Evolutionary conservation across 2,797 vertebrate species (phyloP).

Genomic region (Syncerus caffer): DNA sequence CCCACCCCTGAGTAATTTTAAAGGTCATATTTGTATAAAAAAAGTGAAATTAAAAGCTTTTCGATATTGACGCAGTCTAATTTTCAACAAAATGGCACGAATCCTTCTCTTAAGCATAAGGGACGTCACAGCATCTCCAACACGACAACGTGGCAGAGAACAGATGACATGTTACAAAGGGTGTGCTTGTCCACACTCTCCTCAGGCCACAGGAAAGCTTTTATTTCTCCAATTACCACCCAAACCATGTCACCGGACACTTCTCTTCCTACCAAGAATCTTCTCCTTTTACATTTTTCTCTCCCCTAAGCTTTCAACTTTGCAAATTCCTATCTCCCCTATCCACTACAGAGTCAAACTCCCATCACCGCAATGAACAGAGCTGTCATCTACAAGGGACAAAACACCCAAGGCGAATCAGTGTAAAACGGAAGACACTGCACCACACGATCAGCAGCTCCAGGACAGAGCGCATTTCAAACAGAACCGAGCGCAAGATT

Average conservation of each 20-base stretch:
- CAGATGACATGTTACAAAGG: not conserved
- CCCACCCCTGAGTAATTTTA: not conserved
- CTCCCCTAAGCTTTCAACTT: not conserved
- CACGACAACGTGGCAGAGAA: rapidly evolving
- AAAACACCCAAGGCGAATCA: not conserved
- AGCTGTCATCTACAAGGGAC: not conserved
- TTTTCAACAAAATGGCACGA: not conserved
- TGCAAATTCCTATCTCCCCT: not conserved
- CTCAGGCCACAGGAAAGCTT: not conserved
- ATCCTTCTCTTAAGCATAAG: not conserved
- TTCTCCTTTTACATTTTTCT: not conserved
- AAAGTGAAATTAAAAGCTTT: not conserved
- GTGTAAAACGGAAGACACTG: rapidly evolving
- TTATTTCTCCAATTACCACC: not conserved
- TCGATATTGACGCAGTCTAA: not conserved
- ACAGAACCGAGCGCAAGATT: rapidly evolving
- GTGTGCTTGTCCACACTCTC: not conserved
- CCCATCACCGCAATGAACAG: not conserved
- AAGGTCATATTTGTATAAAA: not conserved
- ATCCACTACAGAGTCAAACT: not conserved
- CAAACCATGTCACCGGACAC: too few species aligned
- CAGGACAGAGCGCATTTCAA: not conserved
- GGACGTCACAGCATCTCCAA: not conserved
- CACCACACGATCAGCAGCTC: rapidly evolving
- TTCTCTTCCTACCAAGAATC: not conserved